phyloP scores from a whole-genome alignment of 2,888 invertebrate species.

The Elegia similella region DNA sequence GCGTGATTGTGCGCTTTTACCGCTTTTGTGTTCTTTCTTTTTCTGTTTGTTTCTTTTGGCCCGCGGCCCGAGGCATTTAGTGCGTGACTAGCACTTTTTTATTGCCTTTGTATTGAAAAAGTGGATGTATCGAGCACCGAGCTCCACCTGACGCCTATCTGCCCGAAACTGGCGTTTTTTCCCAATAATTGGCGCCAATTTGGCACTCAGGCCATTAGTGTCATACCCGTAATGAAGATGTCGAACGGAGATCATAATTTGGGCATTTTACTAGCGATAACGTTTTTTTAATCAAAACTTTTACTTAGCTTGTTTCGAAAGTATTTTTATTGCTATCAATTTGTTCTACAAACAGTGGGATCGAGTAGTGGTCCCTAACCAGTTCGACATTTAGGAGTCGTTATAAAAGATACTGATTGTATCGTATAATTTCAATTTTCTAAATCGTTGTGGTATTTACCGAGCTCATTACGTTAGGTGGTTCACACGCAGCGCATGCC shows the following conservation, averaged over 20 bases:
- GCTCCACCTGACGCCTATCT: constrained; percentile 60
- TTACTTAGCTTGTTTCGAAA: constrained; percentile 29
- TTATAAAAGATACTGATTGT: constrained; percentile 54
- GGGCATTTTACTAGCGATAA: constrained; percentile 46
- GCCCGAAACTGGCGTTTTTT: constrained; percentile 46
- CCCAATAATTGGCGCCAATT: constrained; percentile 61
- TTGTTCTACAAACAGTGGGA: constrained; percentile 43
- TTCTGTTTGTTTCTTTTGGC: constrained; percentile 71
- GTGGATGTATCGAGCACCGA: constrained; percentile 39
- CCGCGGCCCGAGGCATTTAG: constrained; percentile 72
- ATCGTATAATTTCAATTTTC: constrained; percentile 58
- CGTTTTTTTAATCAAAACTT: constrained; percentile 34
- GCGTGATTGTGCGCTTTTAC: constrained; percentile 74
- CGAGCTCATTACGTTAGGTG: constrained; percentile 49
- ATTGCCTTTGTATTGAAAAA: constrained; percentile 78
- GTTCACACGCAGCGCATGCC: constrained; percentile 58
- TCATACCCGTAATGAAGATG: constrained; percentile 55
- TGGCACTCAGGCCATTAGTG: constrained; percentile 50
- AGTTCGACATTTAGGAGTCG: constrained; percentile 45
- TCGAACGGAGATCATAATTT: constrained; percentile 45
- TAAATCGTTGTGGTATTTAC: constrained; percentile 49
- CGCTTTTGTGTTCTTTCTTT: constrained; percentile 40
- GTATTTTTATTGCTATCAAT: constrained; percentile 47
- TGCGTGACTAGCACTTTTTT: constrained; percentile 74
- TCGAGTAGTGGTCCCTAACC: constrained; percentile 43